These are phyloP conservation scores for Pristionchus arcanus DNA, from an alignment of 2,888 invertebrate species.

Conservation along the genomic window DNA sequence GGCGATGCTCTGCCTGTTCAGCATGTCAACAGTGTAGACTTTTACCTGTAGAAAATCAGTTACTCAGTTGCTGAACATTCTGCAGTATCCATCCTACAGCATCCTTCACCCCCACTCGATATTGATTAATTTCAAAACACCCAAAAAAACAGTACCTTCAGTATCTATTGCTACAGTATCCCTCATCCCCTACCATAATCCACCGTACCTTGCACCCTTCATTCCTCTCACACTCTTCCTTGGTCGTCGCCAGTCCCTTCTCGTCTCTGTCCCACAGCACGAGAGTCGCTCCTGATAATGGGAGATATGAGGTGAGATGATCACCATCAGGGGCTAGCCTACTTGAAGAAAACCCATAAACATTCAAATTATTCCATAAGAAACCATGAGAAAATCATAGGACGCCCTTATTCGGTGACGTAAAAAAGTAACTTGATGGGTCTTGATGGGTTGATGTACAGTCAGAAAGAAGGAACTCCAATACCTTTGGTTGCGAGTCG, in stretches of 20 bases:
- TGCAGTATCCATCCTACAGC: neutral
- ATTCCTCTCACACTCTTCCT: slow-evolving; percentile 4
- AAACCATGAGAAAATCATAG: neutral
- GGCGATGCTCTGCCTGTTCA: slow-evolving; percentile 31
- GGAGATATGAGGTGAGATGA: neutral
- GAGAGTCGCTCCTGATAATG: neutral
- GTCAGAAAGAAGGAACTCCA: too few species aligned
- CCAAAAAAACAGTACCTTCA: too few species aligned
- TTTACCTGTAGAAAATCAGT: slow-evolving; percentile 1
- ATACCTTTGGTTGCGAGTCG: slow-evolving; percentile 19
- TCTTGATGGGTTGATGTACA: too few species aligned
- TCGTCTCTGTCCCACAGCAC: slow-evolving; percentile 53
- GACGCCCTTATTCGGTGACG: neutral
- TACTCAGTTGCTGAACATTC: neutral
- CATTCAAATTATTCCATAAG: neutral
- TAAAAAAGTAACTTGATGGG: too few species aligned
- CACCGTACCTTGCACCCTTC: slow-evolving; percentile 23
- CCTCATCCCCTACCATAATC: neutral
- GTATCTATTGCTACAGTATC: neutral
- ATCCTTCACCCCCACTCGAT: neutral
- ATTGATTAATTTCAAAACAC: too few species aligned
- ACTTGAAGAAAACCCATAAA: too few species aligned
- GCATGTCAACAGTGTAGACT: slow-evolving; percentile 53
- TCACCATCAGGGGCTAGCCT: too few species aligned
- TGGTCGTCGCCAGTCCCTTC: slow-evolving; percentile 19